Percentiles rank a stretch among this genome's conserved stretches.
Conservation (phyloP, 35 echinoderm and acorn worm genomes). For the Ophiothrix spiculata region DNA sequence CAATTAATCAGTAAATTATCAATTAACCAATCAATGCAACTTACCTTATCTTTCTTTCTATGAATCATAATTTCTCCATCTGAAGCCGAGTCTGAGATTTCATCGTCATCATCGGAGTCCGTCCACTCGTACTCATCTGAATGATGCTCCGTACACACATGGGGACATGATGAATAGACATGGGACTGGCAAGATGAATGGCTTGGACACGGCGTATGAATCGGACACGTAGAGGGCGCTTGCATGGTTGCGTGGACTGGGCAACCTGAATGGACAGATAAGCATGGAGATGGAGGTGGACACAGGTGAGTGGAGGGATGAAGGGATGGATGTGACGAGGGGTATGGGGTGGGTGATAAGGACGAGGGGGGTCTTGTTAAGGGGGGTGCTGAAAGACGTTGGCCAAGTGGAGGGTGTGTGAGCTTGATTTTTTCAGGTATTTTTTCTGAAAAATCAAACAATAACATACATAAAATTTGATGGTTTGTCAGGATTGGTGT, state of each 20-base stretch:
- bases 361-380: slow-evolving; percentile 49
- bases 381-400: slow-evolving; percentile 89
- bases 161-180: slow-evolving; percentile 43
- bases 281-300: slow-evolving; percentile 55
- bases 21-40: too few relatives aligned
- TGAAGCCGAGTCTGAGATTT: slow-evolving; percentile 20
- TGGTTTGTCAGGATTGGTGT: not conserved
- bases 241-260: slow-evolving; percentile 69
- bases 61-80: slow-evolving; percentile 9
- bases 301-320: slow-evolving; percentile 24
- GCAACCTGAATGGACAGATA: slow-evolving; percentile 60
- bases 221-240: slow-evolving; percentile 73
- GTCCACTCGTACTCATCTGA: slow-evolving; percentile 50
- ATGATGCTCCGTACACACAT: slow-evolving; percentile 51
- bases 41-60: slow-evolving; percentile 10
- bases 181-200: slow-evolving; percentile 27
- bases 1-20: too few relatives aligned
- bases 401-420: slow-evolving; percentile 72
- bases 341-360: slow-evolving; percentile 29
- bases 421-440: not conserved
- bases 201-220: slow-evolving; percentile 68
- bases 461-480: slow-evolving; percentile 35
- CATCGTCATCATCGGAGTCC: slow-evolving; percentile 23
- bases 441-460: slow-evolving; percentile 25
- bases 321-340: slow-evolving; percentile 29